phyloP scores from a whole-genome alignment of 2,888 invertebrate genomes.

The Auanema sp. region DNA sequence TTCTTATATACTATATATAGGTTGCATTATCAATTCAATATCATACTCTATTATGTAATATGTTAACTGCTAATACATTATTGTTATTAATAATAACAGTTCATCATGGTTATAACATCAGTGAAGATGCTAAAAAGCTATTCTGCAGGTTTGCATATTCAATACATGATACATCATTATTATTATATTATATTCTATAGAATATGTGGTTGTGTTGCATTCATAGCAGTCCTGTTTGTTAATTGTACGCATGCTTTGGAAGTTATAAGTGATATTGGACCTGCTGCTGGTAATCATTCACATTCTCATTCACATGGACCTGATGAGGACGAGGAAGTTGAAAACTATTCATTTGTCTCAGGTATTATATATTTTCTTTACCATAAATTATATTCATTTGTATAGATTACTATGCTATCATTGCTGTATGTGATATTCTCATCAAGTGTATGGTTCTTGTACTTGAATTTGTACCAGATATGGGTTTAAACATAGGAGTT shows the following conservation, averaged over 20 bases:
- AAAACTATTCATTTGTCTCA: slow-evolving; percentile 9
- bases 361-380: not conserved
- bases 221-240: slow-evolving; percentile 16
- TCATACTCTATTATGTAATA: slow-evolving; percentile 15
- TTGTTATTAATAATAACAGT: slow-evolving; percentile 14
- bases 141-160: slow-evolving; percentile 21
- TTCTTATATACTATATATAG: not conserved
- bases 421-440: slow-evolving; percentile 8
- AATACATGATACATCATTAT: not conserved
- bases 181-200: slow-evolving; percentile 6
- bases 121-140: slow-evolving; percentile 13
- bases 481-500: slow-evolving; percentile 8
- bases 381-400: not conserved
- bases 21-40: slow-evolving; percentile 11
- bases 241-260: slow-evolving; percentile 21
- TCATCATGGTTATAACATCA: slow-evolving; percentile 17
- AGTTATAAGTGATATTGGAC: slow-evolving; percentile 9
- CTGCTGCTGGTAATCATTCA: slow-evolving; percentile 2
- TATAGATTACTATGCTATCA: slow-evolving; percentile 8
- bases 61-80: slow-evolving; percentile 19
- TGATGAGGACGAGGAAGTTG: slow-evolving; percentile 3
- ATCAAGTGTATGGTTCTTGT: slow-evolving; percentile 9
- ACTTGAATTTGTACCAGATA: slow-evolving; percentile 9
- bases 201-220: slow-evolving; percentile 20
- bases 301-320: slow-evolving; percentile 7